Conservation (phyloP, 2,888 invertebrate species). For the Ectemnius lituratus region DNA sequence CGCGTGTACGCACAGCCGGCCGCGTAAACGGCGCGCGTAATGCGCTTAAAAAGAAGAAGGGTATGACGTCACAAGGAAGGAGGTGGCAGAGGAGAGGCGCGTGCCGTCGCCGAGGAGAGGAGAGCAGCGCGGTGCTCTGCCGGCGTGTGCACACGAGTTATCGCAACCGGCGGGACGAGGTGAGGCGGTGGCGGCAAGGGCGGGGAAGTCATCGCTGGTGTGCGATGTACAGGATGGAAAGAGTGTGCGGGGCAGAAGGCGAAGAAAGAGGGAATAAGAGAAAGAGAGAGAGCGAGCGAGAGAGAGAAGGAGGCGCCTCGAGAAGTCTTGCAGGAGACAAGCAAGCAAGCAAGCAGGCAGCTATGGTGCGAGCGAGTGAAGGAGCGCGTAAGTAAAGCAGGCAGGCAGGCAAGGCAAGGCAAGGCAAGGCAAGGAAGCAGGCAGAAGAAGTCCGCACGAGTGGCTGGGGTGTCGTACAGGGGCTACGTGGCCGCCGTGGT, state of each 20-base stretch:
- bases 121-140: no score
- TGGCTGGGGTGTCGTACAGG: slow-evolving; percentile 62
- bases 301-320: slow-evolving; percentile 52
- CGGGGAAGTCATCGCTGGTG: slow-evolving; percentile 41
- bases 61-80: slow-evolving; percentile 70
- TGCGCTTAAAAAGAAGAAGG: slow-evolving; percentile 61
- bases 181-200: slow-evolving; percentile 37
- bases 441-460: slow-evolving; percentile 58
- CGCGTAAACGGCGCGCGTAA: slow-evolving; percentile 58
- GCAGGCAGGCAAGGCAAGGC: slow-evolving; percentile 31
- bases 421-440: no score
- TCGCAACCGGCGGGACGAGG: slow-evolving; percentile 45
- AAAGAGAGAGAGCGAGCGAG: slow-evolving; percentile 22
- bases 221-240: slow-evolving; percentile 27
- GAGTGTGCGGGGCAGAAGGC: slow-evolving; percentile 23
- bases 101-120: slow-evolving; percentile 64
- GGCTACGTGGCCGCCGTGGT: slow-evolving; percentile 71
- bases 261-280: slow-evolving; percentile 12
- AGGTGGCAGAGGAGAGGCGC: slow-evolving; percentile 70
- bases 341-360: neutral
- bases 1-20: slow-evolving; percentile 32
- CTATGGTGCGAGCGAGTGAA: slow-evolving; percentile 15
- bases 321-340: slow-evolving; percentile 40
- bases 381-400: slow-evolving; percentile 39
- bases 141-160: slow-evolving; percentile 49